Conservation (phyloP, 2,113 vertebrate genomes). For the Halcyon malimbica region DNA sequence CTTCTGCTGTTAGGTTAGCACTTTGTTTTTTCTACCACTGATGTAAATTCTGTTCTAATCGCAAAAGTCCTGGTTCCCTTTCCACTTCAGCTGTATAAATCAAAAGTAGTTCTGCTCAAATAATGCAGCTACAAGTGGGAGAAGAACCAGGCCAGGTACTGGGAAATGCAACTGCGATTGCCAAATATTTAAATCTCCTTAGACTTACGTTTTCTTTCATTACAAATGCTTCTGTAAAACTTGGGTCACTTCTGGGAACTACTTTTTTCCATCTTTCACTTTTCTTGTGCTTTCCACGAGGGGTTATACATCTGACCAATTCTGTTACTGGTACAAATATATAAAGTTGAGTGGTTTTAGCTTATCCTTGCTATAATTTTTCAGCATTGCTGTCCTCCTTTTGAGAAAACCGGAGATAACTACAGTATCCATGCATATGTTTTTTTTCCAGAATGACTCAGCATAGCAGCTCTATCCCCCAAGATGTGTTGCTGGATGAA, state of each 20-base stretch:
- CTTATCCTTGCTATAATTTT: background rate
- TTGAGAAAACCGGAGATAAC: background rate
- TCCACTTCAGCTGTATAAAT: slow-evolving; percentile 6
- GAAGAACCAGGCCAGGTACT: background rate
- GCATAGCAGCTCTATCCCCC: background rate
- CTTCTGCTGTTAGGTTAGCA: background rate
- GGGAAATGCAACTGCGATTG: background rate
- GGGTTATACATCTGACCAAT: background rate
- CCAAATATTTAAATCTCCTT: background rate
- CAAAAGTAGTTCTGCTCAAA: background rate
- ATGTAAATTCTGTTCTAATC: background rate
- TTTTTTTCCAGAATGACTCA: background rate
- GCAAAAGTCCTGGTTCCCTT: background rate
- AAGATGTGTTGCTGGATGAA: background rate
- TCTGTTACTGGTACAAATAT: background rate
- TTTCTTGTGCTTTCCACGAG: background rate
- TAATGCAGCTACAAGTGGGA: slow-evolving; percentile 3
- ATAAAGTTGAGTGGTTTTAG: background rate
- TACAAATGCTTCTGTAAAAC: background rate
- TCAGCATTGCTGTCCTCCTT: background rate
- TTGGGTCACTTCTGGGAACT: background rate
- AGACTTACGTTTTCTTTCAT: background rate
- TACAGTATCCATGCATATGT: background rate
- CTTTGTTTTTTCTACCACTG: background rate
- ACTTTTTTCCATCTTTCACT: background rate